Percentiles rank a stretch among this genome's conserved stretches.
phyloP scores from a whole-genome alignment of 2,113 vertebrate genomes.

The Ariopsis seemanni region DNA sequence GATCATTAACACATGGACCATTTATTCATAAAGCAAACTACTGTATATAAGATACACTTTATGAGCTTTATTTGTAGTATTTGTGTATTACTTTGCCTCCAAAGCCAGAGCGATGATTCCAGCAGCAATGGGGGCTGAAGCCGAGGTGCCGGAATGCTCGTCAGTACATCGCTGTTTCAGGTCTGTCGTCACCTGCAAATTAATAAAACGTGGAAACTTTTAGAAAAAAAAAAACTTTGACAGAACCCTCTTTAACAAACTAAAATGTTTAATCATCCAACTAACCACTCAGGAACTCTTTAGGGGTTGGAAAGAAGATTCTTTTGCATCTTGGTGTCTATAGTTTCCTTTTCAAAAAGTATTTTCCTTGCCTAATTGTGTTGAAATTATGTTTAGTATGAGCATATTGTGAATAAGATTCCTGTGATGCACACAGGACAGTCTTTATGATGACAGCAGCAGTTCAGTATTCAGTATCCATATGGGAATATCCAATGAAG shows the following conservation, averaged over 20 bases:
- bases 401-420: not conserved
- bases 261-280: too few relatives aligned
- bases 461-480: not conserved
- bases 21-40: not conserved
- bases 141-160: constrained; percentile 83
- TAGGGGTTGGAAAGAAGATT: not conserved
- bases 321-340: not conserved
- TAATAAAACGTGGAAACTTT: not conserved
- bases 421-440: not conserved
- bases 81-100: constrained; percentile 89
- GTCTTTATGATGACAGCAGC: not conserved
- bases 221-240: not conserved
- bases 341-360: not conserved
- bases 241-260: not conserved
- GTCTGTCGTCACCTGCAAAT: constrained; percentile 82
- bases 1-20: not conserved
- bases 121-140: constrained; percentile 92
- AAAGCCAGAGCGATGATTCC: constrained; percentile 92
- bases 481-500: not conserved
- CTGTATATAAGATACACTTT: not conserved
- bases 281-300: not conserved
- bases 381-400: not conserved
- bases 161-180: constrained; percentile 83
- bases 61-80: not conserved
- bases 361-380: not conserved